phyloP scores from a whole-genome alignment of 2,113 vertebrate species.

The Petrocephalus zakoni region DNA sequence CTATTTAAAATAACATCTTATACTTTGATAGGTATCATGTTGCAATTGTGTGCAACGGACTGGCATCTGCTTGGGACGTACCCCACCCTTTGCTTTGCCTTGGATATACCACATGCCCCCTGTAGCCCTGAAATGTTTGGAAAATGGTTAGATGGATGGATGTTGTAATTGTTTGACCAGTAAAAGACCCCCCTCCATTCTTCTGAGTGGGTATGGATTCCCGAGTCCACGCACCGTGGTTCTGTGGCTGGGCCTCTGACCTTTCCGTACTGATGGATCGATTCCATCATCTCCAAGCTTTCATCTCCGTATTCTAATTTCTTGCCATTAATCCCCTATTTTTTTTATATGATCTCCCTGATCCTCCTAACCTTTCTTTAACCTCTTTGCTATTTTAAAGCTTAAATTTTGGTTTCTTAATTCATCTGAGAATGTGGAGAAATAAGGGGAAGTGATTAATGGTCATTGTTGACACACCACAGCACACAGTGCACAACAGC shows the following conservation, averaged over 20 bases:
- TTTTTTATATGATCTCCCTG: neutral
- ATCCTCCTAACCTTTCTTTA: neutral
- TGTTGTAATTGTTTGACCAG: neutral
- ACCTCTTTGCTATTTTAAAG: neutral
- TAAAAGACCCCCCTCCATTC: neutral
- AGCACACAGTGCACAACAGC: no score
- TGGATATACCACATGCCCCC: neutral
- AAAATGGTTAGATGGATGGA: neutral
- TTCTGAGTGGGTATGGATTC: neutral
- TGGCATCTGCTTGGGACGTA: neutral
- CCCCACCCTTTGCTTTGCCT: neutral
- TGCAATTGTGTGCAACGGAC: neutral
- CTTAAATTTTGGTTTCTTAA: neutral
- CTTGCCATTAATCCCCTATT: slow-evolving; percentile 5
- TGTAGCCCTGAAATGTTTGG: neutral
- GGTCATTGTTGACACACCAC: no score
- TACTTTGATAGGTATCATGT: neutral
- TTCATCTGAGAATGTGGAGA: neutral
- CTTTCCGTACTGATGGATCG: neutral
- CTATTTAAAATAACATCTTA: neutral
- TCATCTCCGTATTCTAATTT: neutral
- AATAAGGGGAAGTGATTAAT: neutral
- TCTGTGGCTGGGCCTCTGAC: neutral
- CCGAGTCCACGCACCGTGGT: neutral
- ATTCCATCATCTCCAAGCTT: neutral